Conservation (phyloP, 2,888 invertebrate genomes). For the Rhagonycha lutea region DNA sequence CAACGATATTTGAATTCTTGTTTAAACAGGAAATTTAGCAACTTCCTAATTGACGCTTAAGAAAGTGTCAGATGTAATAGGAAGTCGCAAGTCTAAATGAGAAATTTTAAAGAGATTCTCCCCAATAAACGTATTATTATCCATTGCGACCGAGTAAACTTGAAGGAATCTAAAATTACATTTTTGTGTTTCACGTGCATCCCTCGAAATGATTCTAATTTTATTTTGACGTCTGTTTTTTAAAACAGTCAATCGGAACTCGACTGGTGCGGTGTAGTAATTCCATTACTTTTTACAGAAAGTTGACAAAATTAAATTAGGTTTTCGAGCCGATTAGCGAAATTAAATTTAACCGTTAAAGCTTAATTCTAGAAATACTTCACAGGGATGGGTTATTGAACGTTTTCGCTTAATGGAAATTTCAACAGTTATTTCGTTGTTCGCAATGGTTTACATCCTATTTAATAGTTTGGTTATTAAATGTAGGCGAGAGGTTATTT, state of each 20-base stretch:
- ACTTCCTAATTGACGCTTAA: background rate
- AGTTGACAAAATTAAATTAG: background rate
- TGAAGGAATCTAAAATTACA: background rate
- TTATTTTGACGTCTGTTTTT: background rate
- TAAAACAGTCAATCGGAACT: background rate
- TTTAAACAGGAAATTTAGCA: background rate
- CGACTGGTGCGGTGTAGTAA: background rate
- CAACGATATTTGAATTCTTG: background rate
- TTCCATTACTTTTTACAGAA: background rate
- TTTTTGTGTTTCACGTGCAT: background rate
- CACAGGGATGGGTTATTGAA: background rate
- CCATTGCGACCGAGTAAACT: background rate
- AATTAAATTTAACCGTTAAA: background rate
- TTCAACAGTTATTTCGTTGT: constrained; percentile 6
- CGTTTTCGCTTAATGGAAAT: background rate
- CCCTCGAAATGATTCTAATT: background rate
- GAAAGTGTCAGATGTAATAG: background rate
- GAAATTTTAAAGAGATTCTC: background rate
- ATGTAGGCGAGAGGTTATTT: constrained; percentile 10
- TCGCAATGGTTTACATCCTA: constrained; percentile 3
- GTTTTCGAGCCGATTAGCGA: background rate
- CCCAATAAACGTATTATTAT: background rate
- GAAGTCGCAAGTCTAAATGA: background rate
- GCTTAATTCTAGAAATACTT: background rate
- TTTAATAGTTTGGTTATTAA: background rate